Base-by-base conservation (phyloP, 64 coral and sea anemone genomes). In the Pocillopora verrucosa region DNA sequence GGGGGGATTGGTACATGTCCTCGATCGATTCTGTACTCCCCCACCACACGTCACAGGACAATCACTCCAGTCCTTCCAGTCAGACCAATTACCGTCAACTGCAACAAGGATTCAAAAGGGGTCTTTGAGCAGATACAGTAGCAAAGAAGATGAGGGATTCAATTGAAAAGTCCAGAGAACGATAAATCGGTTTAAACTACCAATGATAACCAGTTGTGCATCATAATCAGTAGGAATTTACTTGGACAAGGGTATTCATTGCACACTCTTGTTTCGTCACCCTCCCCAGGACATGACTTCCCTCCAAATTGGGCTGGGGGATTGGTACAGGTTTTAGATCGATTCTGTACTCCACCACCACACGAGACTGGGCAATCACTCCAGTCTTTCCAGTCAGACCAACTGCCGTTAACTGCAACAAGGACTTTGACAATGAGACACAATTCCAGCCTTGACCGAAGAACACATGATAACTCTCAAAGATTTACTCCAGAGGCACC, bases 21-120 rank as follows among this genome's bases (percentile, higher is more conserved):
- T 41, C 22, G 67, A 62, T 59, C 89, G 89, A 35, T 45, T 67
- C 26, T 77, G 76, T 20, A 84, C 34, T 9, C 89, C 89, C 9
- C 36, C 41, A 36, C 80, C 89, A 15, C 73, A 76, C 1, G 68
- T 84, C 1, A 91, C 89, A 25, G 79, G 26, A 63, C 89, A 91
- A 2, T 64, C 63, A 10, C n/a, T 76, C 89, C 89, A 91, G 22
- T 41, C 26, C 30, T 22, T 56, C 89, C 89, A 91, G 19, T 24
- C 22, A n/a, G 67, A 75, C 89, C 89, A 91, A 37, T 85, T 85
- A 15, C 89, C 89, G 34, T 91, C 58, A 61, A 60, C n/a, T 80
- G 9, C n/a, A 61, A 61, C 25, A 16, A 76, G 5, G 38, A 77
- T 69, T n/a, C 4, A 10, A 24, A 51, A 51, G 7, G 41, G 41